These are phyloP conservation scores for Heterodera carotae DNA, from an alignment of 1,140 invertebrate species.

Conservation along the genomic window DNA sequence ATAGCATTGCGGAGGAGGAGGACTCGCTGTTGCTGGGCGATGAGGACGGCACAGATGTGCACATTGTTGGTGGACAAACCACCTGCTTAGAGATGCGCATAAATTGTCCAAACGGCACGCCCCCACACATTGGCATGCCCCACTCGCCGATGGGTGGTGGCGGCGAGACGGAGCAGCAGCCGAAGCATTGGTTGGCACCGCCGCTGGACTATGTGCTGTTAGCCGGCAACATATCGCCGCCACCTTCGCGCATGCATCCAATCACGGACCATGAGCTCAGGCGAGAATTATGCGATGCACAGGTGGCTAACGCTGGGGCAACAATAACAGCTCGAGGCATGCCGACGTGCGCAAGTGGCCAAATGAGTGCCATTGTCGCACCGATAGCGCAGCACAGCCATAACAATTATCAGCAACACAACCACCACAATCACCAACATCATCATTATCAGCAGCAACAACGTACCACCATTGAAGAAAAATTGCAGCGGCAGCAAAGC, in stretches of 20 bases:
- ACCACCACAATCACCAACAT: background rate
- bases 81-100: background rate
- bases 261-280: conserved; percentile 18
- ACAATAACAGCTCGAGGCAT: background rate
- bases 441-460: conserved; percentile 10
- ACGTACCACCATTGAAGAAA: background rate
- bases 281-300: background rate
- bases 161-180: background rate
- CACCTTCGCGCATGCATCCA: conserved; percentile 17
- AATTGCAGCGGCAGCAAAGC: conserved; percentile 24
- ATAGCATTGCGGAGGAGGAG: conserved; percentile 30
- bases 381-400: background rate
- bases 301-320: background rate
- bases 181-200: conserved; percentile 15
- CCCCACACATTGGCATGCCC: background rate
- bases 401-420: background rate
- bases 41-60: background rate
- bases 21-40: conserved; percentile 15
- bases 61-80: background rate
- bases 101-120: conserved; percentile 2
- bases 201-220: conserved; percentile 14
- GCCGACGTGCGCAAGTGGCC: background rate
- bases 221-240: conserved; percentile 26
- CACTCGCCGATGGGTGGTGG: background rate
- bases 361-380: background rate